Base-by-base conservation (phyloP, 2,797 vertebrate species). In the Lepilemur ruficaudatus region DNA sequence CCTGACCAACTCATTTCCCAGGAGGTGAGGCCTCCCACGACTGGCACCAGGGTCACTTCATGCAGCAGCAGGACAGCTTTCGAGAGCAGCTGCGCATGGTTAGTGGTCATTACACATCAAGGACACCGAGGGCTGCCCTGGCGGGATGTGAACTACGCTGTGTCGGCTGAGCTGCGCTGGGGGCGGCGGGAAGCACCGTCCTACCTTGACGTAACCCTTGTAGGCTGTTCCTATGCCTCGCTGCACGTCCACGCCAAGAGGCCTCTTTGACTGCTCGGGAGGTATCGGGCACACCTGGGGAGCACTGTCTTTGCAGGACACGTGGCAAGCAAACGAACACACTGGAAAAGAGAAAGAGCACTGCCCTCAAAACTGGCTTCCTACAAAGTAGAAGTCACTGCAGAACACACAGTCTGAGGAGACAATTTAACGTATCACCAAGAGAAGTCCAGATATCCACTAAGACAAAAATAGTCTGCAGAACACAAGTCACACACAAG, bases 191-290 rank as follows among this genome's bases (percentile, higher is more conserved):
- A 35, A 5, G 75, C 35, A 35, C 5, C 46, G 20, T 35, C 98
- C 99, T 98, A 99, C 99, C 99, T 99, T 99, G 97, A 99, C 99
- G 14, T 99, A 99, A 83, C 99, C 99, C 98, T 99, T 99, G 98
- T 99, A 99, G 48, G 99, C 99, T 0, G 99, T 99, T 87, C 99
- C 99, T 89, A 99, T 99, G 96, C 99, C 99, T 89, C 99, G 98
- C 98, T 99, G 99, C 84, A 99, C 99, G 15, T 99, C 99, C 88
- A 99, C 99, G 50, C 99, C 99, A 88, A 99, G 99, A 5, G 99
- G 99, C 93, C 99, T 99, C 98, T 99, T 99, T 96, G 99, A 98
- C 97, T 99, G 99, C 98, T 99, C 99, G 0, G 99, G 98, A 48
- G 99, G 99, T 97, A 99, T 99, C 78, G 99, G 99, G 98, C 99